Evolutionary conservation across 2,888 invertebrate genomes (phyloP), one percentile per base, ranked within the genome.

Genomic region (Linyphia triangularis): DNA sequence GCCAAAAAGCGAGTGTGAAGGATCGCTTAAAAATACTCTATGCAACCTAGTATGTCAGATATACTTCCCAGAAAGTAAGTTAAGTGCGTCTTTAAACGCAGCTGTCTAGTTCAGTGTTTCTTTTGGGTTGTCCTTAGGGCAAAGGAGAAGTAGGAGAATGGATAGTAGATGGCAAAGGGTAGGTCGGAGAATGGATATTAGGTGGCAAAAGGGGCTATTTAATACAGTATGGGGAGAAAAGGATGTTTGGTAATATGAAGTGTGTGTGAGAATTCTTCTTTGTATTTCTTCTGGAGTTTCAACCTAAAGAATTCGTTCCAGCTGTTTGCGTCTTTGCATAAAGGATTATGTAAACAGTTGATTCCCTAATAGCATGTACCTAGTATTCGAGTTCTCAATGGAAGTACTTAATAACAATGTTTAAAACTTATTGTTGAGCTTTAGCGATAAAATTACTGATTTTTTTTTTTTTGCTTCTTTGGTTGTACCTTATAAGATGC

Each of bases 161-260:
- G 63, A 72, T 72, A 82, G 61, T 72, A 82, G 40, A 28, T 61
- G 19, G 63, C 59, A 24, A 67, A 63, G 72, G 61, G 30, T n/a
- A n/a, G n/a, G n/a, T n/a, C n/a, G n/a, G n/a, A 22, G 63, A 28
- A 72, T 33, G 43, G 63, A 72, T 72, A 82, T 72, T 72, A 82
- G 40, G 40, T 61, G 19, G 63, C 59, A 24, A 67, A 63, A 82
- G 61, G 30, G 63, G 82, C 63, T 82, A 63, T 82, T 82, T 82
- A 82, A 61, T n/a, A 43, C 72, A 22, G 43, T 24, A 37, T 24
- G 37, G 40, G 82, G 61, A 37, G 19, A 19, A 33, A 59, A 37
- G 70, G 63, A 82, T 70, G 82, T 37, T 22, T 26, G 61, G 61
- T 37, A 59, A 63, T 82, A 82, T 82, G 26, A 61, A 77, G 61